phyloP scores from a whole-genome alignment of 2,113 vertebrate species.

The Urocolius indicus region DNA sequence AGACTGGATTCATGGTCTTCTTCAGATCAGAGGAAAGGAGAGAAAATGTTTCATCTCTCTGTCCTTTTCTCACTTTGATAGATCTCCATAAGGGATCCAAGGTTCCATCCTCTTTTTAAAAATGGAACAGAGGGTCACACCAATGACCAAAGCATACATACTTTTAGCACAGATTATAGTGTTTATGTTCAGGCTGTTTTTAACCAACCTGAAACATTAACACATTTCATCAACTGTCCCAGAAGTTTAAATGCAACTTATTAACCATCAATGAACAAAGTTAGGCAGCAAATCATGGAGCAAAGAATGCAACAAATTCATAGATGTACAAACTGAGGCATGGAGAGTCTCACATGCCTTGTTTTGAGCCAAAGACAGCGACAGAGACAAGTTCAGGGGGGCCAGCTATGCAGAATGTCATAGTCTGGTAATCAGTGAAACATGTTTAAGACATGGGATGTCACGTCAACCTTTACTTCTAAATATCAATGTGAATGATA shows the following conservation, averaged over 20 bases:
- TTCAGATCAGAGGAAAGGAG: not conserved
- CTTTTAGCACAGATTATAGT: not conserved
- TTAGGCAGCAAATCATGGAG: fast-evolving
- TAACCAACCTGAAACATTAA: not conserved
- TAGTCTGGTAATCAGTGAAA: not conserved
- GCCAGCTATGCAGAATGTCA: not conserved
- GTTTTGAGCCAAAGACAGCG: not conserved
- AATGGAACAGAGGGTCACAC: not conserved
- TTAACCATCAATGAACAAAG: not conserved
- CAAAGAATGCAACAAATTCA: not conserved
- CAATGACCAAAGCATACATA: not conserved
- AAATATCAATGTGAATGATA: not conserved
- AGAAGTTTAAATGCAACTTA: not conserved
- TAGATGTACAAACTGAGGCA: not conserved
- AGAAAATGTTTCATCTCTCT: not conserved
- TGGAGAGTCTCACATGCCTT: not conserved
- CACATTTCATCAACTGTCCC: not conserved
- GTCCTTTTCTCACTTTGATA: not conserved
- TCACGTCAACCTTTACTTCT: not conserved
- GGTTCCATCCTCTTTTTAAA: not conserved
- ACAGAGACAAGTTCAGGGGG: slow-evolving; percentile 1
- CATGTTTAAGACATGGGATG: not conserved
- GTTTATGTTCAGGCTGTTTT: not conserved
- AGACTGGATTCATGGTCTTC: not conserved
- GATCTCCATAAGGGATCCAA: not conserved